phyloP scores from a whole-genome alignment of 2,888 invertebrate genomes.

The Nomada goodeniana region DNA sequence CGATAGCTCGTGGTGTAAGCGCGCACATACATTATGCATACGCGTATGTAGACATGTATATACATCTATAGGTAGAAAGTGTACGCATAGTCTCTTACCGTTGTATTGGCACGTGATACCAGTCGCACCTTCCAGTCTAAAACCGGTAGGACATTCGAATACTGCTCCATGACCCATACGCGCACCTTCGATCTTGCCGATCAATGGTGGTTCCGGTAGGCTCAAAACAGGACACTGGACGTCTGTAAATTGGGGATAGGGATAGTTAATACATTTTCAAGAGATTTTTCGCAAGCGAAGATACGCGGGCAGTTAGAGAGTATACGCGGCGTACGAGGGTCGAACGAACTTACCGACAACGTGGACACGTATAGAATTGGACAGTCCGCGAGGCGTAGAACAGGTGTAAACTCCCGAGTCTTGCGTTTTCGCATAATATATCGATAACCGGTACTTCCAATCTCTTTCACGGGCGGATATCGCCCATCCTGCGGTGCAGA shows the following conservation, averaged over 20 bases:
- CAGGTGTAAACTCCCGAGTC: slow-evolving; percentile 95
- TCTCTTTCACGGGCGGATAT: slow-evolving; percentile 90
- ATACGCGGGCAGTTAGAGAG: background rate
- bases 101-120: slow-evolving; percentile 91
- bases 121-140: slow-evolving; percentile 90
- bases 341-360: slow-evolving; percentile 89
- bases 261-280: background rate
- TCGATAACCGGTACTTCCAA: slow-evolving; percentile 92
- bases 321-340: background rate
- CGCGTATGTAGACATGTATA: too few species aligned
- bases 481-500: slow-evolving; percentile 88
- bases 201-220: slow-evolving; percentile 87
- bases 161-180: slow-evolving; percentile 91
- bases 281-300: background rate
- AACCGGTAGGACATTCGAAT: slow-evolving; percentile 93
- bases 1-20: too few species aligned
- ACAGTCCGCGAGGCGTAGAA: slow-evolving; percentile 92
- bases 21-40: too few species aligned
- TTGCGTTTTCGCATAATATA: slow-evolving; percentile 92
- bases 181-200: slow-evolving; percentile 91
- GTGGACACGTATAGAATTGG: slow-evolving; percentile 90
- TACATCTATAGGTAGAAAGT: background rate
- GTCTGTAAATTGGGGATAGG: slow-evolving; percentile 74
- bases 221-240: slow-evolving; percentile 83
- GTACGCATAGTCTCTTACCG: slow-evolving; percentile 67